Conservation (phyloP, 1,140 invertebrate species). For the Drosophila littoralis region DNA sequence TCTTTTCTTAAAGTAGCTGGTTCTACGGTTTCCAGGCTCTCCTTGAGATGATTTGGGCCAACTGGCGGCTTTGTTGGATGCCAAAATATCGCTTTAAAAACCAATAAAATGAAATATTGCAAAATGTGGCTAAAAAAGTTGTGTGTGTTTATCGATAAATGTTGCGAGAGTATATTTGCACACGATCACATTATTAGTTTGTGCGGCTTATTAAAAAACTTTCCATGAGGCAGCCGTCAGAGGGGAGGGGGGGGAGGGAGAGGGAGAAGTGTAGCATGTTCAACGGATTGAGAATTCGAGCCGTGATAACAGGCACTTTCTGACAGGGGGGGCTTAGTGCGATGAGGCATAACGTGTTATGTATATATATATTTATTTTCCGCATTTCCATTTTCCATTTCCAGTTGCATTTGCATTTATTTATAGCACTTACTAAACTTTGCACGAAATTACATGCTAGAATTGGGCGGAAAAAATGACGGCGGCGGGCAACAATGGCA, state of each 20-base stretch:
- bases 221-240: conserved; percentile 10
- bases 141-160: conserved; percentile 11
- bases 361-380: background rate
- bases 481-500: conserved; percentile 56
- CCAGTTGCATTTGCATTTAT: conserved; percentile 46
- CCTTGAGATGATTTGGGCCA: too few relatives aligned
- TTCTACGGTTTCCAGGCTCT: too few relatives aligned
- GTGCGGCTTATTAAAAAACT: conserved; percentile 63
- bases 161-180: background rate
- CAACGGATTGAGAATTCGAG: background rate
- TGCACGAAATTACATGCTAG: conserved; percentile 62
- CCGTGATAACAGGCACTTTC: background rate
- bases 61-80: too few relatives aligned
- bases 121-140: conserved; percentile 2
- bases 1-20: too few relatives aligned
- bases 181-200: conserved; percentile 37
- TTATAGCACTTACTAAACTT: conserved; percentile 65
- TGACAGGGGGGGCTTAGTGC: conserved; percentile 7
- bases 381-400: conserved; percentile 19
- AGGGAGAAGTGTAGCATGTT: background rate
- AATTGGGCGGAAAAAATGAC: conserved; percentile 41
- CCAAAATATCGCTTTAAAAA: too few relatives aligned
- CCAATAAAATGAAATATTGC: background rate
- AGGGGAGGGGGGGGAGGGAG: background rate
- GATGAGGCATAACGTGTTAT: conserved; percentile 24